Evolutionary conservation across 2,888 invertebrate genomes (phyloP).

Genomic region (Eristalis pertinax): DNA sequence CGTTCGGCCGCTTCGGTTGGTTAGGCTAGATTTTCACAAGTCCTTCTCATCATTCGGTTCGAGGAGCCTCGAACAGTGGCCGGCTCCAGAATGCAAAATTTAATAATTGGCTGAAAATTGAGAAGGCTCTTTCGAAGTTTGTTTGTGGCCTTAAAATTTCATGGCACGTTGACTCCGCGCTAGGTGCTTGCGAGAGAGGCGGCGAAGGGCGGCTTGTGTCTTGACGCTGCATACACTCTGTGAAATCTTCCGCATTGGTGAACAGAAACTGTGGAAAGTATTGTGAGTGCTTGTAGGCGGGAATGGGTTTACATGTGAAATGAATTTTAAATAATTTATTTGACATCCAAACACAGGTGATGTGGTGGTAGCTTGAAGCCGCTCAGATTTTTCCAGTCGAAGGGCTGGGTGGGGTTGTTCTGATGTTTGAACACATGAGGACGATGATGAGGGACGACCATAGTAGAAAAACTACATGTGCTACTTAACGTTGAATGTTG

Average conservation of each 20-base stretch:
- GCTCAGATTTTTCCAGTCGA: neutral
- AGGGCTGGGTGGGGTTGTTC: too few species aligned
- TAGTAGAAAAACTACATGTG: too few species aligned
- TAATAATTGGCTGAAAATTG: slow-evolving; percentile 39
- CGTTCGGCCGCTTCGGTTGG: neutral
- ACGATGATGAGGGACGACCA: too few species aligned
- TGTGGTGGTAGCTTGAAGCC: neutral
- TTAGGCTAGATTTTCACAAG: slow-evolving; percentile 20
- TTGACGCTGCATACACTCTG: neutral
- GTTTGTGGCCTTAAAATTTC: slow-evolving; percentile 27
- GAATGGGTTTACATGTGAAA: neutral
- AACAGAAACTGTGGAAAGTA: neutral
- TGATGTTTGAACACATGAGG: too few species aligned
- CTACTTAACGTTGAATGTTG: too few species aligned
- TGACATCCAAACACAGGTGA: neutral
- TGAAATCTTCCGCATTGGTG: slow-evolving; percentile 13
- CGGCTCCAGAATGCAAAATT: slow-evolving; percentile 16
- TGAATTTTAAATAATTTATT: slow-evolving; percentile 21
- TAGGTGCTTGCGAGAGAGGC: neutral
- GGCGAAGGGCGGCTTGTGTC: neutral
- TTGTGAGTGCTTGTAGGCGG: neutral
- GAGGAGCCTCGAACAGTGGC: slow-evolving; percentile 4
- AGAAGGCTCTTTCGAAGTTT: slow-evolving; percentile 30
- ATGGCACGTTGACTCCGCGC: neutral
- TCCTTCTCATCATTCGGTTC: neutral